A percentile compares a stretch with the other conserved stretches of the same genome.
These are phyloP conservation scores for Dolichopus griseipennis DNA, from an alignment of 2,888 invertebrate species.

Conservation along the genomic window DNA sequence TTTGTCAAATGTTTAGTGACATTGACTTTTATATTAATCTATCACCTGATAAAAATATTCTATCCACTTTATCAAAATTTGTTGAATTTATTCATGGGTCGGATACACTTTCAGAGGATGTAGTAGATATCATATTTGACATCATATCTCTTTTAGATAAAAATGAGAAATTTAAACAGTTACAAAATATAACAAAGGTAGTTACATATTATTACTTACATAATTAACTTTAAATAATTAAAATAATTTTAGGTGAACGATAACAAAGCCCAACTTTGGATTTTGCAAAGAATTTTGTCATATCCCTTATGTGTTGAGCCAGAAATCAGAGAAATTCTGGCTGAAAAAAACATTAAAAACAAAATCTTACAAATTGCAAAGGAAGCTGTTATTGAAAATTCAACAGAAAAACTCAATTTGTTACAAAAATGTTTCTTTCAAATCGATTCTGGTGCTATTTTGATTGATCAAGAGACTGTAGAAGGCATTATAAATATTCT, in stretches of 20 bases:
- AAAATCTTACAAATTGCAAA: slow-evolving; percentile 33
- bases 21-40: slow-evolving; percentile 45
- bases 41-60: slow-evolving; percentile 33
- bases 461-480: slow-evolving; percentile 35
- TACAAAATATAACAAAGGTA: slow-evolving; percentile 52
- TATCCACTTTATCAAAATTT: slow-evolving; percentile 31
- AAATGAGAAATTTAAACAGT: slow-evolving; percentile 48
- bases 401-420: slow-evolving; percentile 35
- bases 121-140: slow-evolving; percentile 56
- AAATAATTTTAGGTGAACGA: slow-evolving; percentile 28
- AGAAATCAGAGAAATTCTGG: slow-evolving; percentile 33
- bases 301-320: slow-evolving; percentile 39
- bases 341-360: slow-evolving; percentile 28
- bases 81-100: slow-evolving; percentile 27
- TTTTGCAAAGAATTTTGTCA: slow-evolving; percentile 37
- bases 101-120: slow-evolving; percentile 47
- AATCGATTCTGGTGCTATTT: slow-evolving; percentile 38
- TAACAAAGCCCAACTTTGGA: slow-evolving; percentile 31
- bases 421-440: slow-evolving; percentile 43
- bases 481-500: slow-evolving; percentile 35
- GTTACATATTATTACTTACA: slow-evolving; percentile 21
- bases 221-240: slow-evolving; percentile 14
- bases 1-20: slow-evolving; percentile 52
- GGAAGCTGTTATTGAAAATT: slow-evolving; percentile 30
- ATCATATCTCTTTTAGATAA: slow-evolving; percentile 49